Base-by-base conservation (phyloP, 2,113 vertebrate species). In the Pseudorhombus dupliciocellatus region DNA sequence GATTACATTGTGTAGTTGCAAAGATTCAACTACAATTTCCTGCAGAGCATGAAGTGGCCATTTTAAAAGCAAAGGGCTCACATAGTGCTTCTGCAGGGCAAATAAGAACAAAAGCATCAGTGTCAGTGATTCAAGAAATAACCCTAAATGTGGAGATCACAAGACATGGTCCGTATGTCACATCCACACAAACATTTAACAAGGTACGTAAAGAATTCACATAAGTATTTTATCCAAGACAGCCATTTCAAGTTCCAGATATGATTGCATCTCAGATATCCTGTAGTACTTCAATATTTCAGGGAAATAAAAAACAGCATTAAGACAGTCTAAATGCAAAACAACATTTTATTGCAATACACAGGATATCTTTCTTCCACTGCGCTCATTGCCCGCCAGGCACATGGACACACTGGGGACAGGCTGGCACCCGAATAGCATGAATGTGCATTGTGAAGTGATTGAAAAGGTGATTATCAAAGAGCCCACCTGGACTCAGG, bases 261-360 rank as follows among this genome's bases (percentile, higher is more conserved):
- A 37, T 50, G 11, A n/a, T 5, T 55, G 7, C 26, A 56, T 55
- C 0, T 50, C 2, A 20, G 40, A 52, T 28, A 54, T 30, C n/a
- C n/a, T 31, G 16, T 44, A 12, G 20, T 10, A 12, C 25, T 34
- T 40, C 18, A 51, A 3, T 10, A 12, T 28, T 64, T 66, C 40
- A 8, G 18, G 8, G 40, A 60, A 67, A 64, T 11, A 57, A 70
- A 61, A 57, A 70, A 61, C 26, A 65, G 26, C 7, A 53, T 76
- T 56, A 51, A 57, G 76, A 75, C 73, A 63, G 21, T 72, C 60
- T 66, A 71, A 91, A 73, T 91, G 87, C 84, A 94, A 95, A 95
- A 94, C 64, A 78, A 88, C 64, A 78, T 51, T 96, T 95, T 95
- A 95, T 95, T 96, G 91, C 83, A 88, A 92, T 85, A 90, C 84